Evolutionary conservation across 2,113 vertebrate genomes (phyloP).

Genomic region (Lycaon pictus): DNA sequence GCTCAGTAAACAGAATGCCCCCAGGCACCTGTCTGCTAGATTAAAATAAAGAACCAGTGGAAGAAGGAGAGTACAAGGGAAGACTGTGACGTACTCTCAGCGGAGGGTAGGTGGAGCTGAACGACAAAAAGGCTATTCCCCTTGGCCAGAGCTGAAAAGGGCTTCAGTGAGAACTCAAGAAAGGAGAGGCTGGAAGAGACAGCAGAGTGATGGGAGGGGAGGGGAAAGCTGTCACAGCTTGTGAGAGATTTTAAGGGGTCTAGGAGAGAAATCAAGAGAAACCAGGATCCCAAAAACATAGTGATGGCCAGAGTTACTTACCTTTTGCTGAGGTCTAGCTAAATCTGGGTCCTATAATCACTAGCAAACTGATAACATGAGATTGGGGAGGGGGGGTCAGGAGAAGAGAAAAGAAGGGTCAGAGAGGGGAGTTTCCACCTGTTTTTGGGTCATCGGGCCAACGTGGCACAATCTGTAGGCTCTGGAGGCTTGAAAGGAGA

Average conservation of each 20-base stretch:
- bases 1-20: background rate
- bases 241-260: background rate
- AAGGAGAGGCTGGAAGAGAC: background rate
- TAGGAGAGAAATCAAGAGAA: slow-evolving; percentile 23
- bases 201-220: background rate
- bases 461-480: background rate
- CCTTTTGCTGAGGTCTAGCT: background rate
- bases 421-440: background rate
- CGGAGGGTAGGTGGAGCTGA: slow-evolving; percentile 23
- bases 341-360: background rate
- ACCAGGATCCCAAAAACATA: background rate
- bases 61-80: background rate
- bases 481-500: background rate
- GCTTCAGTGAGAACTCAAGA: background rate
- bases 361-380: background rate
- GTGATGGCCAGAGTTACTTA: background rate
- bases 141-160: background rate
- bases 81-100: background rate
- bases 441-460: background rate
- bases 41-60: slow-evolving; percentile 24
- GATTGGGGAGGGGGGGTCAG: background rate
- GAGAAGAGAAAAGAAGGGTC: background rate
- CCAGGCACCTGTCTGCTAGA: background rate
- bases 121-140: background rate
- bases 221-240: background rate